Evolutionary conservation across 1,140 invertebrate genomes (phyloP).

Genomic region (Caenorhabditis tropicalis): DNA sequence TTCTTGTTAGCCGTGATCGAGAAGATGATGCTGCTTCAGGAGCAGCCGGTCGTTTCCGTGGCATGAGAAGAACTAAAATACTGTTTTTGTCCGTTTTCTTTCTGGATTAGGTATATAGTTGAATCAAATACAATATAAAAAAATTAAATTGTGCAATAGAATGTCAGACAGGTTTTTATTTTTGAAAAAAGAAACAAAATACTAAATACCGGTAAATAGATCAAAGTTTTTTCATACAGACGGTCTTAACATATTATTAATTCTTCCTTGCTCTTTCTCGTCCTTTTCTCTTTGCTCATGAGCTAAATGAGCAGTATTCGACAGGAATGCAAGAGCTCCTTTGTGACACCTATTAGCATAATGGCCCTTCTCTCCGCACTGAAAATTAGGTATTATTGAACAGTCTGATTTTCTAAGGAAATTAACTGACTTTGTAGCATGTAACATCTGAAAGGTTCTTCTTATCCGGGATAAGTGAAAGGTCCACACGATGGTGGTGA

Average conservation of each 20-base stretch:
- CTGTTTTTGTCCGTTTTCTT: too few species aligned
- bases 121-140: too few species aligned
- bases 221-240: background rate
- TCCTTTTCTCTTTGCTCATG: conserved; percentile 60
- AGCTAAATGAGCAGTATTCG: conserved; percentile 58
- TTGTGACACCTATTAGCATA: conserved; percentile 99
- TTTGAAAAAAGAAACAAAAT: background rate
- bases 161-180: background rate
- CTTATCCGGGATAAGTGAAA: conserved; percentile 56
- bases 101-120: too few species aligned
- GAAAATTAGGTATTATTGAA: conserved; percentile 72
- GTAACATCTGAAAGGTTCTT: conserved; percentile 66
- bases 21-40: background rate
- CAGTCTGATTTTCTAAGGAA: background rate
- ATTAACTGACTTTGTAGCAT: conserved; percentile 67
- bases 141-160: background rate
- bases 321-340: conserved; percentile 70
- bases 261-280: conserved; percentile 54
- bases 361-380: conserved; percentile 95
- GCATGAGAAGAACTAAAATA: too few species aligned
- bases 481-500: conserved; percentile 27
- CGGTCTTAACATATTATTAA: conserved; percentile 16
- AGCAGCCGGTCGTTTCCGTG: background rate
- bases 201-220: background rate
- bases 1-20: background rate